These are phyloP conservation scores for Synergus japonicus DNA, from an alignment of 2,888 invertebrate genomes.

Conservation along the genomic window DNA sequence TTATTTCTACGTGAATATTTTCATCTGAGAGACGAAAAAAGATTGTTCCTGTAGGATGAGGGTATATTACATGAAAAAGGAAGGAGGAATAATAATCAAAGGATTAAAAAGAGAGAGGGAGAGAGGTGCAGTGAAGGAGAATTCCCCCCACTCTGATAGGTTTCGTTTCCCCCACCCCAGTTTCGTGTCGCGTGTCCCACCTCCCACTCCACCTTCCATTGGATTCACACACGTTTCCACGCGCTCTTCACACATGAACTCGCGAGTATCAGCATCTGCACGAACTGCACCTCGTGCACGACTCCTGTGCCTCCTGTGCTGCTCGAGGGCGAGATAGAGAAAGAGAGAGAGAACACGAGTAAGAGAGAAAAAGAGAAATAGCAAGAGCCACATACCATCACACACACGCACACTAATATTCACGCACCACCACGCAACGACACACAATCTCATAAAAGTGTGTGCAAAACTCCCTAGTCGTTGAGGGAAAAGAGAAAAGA, in stretches of 20 bases:
- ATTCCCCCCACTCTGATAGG: slow-evolving; percentile 51
- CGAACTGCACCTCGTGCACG: slow-evolving; percentile 36
- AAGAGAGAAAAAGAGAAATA: slow-evolving; percentile 39
- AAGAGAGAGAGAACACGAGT: slow-evolving; percentile 17
- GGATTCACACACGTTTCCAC: slow-evolving; percentile 50
- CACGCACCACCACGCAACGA: slow-evolving; percentile 17
- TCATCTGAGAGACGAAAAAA: no score
- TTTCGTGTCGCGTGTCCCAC: slow-evolving; percentile 75
- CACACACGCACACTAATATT: neutral
- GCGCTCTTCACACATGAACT: slow-evolving; percentile 43
- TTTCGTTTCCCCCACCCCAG: slow-evolving; percentile 63
- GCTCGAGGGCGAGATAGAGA: slow-evolving; percentile 5
- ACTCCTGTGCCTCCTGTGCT: slow-evolving; percentile 31
- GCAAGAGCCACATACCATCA: slow-evolving; percentile 18
- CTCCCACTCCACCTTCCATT: slow-evolving; percentile 72
- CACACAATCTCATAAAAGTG: slow-evolving; percentile 28
- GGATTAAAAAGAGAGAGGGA: slow-evolving; percentile 44
- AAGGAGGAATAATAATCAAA: slow-evolving; percentile 47
- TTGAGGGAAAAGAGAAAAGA: slow-evolving; percentile 53
- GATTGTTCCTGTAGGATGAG: no score
- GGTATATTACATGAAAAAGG: slow-evolving; percentile 12
- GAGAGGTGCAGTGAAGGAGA: slow-evolving; percentile 43
- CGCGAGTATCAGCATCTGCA: slow-evolving; percentile 39
- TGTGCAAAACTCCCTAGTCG: slow-evolving; percentile 21
- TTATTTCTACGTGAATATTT: no score